Evolutionary conservation across 2,797 vertebrate genomes (phyloP), one percentile per base, ranked within the genome.

Genomic region (Telmatherina bonti): DNA sequence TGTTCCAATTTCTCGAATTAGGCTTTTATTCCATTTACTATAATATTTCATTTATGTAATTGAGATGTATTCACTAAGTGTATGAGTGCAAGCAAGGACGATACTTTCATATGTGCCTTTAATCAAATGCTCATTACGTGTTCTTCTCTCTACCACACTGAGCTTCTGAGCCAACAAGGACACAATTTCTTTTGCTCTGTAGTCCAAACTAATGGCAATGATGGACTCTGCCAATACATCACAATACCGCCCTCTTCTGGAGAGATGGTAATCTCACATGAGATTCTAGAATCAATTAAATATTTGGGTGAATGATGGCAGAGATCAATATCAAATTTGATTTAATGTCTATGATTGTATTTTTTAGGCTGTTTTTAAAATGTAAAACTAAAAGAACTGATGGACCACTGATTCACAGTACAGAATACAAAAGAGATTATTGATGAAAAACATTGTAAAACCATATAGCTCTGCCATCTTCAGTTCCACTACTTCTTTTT

Each of bases 211-310:
- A 58, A n/a, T 24, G 30, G 57, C 26, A 56, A 18, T 31, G 20
- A 57, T 75, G 6, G n/a, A 58, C 2, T 27, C 20, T 26, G 31
- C 24, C 29, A 72, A 52, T 5, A 69, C 22, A 55, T 47, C 7
- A 60, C 66, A 81, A 69, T 55, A 79, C 15, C 31, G 9, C 43
- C 72, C 70, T 78, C 86, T 86, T 62, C 71, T 85, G 89, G 74
- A 71, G 6, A 55, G 15, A 63, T 18, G 0, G 8, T 26, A 29
- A 49, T 13, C 58, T 33, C 49, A 20, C 45, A 53, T 1, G 16
- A 55, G n/a, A 66, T 35, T 18, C 2, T 53, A 15, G 49, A 45
- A 18, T 45, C 7, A 8, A 2, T n/a, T 7, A 45, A 5, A 41
- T 41, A 16, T 18, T 7, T 18, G 43, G 43, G 2, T 45, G 43